Conservation (phyloP, 1,140 invertebrate genomes). For the Drusus annulatus region DNA sequence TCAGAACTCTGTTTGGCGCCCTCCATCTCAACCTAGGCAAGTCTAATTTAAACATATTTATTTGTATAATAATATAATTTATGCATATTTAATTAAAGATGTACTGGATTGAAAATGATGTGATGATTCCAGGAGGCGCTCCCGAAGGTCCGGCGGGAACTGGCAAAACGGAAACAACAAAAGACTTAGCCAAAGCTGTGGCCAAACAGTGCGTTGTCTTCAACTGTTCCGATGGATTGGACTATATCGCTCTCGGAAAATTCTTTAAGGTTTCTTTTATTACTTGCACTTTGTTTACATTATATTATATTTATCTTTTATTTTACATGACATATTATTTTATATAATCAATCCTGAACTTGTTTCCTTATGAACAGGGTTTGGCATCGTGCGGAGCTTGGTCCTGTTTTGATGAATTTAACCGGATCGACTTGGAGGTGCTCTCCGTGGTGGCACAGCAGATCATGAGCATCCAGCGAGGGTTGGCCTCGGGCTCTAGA, state of each 20-base stretch:
- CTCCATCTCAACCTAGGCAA: constrained; percentile 85
- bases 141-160: constrained; percentile 96
- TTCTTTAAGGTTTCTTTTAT: constrained; percentile 86
- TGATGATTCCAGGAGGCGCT: constrained; percentile 78
- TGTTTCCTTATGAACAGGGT: constrained; percentile 71
- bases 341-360: no score
- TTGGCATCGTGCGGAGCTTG: constrained; percentile 95
- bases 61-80: no score
- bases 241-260: constrained; percentile 94
- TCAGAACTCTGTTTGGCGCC: constrained; percentile 93
- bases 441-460: constrained; percentile 94
- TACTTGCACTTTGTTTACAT: no score
- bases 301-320: no score
- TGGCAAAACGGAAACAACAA: constrained; percentile 97
- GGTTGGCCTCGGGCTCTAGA: constrained; percentile 82
- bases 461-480: constrained; percentile 85
- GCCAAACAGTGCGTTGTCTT: constrained; percentile 98
- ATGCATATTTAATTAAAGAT: no score
- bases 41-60: neutral
- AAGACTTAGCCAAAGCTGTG: constrained; percentile 96
- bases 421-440: constrained; percentile 88
- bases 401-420: constrained; percentile 98
- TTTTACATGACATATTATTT: no score
- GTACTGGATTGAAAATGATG: neutral
- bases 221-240: constrained; percentile 94